Evolutionary conservation across 1,140 invertebrate species (phyloP).

Genomic region (Metaphire vulgaris): DNA sequence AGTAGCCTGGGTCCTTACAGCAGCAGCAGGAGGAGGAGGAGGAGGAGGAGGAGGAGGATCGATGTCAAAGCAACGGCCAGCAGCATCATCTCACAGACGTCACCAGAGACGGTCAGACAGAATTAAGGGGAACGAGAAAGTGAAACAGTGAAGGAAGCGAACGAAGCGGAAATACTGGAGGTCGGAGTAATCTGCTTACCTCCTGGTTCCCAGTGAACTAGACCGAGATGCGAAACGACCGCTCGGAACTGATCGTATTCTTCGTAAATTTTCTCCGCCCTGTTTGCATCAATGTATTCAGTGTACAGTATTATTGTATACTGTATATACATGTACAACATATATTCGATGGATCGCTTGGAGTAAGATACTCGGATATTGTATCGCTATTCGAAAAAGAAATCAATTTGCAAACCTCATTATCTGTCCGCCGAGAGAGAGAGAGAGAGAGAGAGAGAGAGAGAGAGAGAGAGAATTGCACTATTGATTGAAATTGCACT

Average conservation of each 20-base stretch:
- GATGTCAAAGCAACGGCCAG: neutral
- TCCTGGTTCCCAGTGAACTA: slow-evolving; percentile 28
- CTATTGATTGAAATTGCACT: too few relatives aligned
- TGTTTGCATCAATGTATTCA: neutral
- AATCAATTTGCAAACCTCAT: too few relatives aligned
- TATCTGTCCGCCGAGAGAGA: too few relatives aligned
- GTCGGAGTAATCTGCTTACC: neutral
- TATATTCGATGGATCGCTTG: too few relatives aligned
- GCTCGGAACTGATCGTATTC: slow-evolving; percentile 24
- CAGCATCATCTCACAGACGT: neutral
- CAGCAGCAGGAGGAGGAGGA: too few relatives aligned
- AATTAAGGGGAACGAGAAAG: too few relatives aligned
- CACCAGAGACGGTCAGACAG: neutral
- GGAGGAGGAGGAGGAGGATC: neutral
- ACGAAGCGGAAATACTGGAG: neutral
- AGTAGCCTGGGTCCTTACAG: too few relatives aligned
- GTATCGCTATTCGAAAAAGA: too few relatives aligned
- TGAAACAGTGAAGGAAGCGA: neutral
- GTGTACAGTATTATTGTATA: too few relatives aligned
- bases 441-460: neutral
- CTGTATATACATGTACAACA: too few relatives aligned
- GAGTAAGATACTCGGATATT: too few relatives aligned
- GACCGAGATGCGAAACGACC: slow-evolving; percentile 6
- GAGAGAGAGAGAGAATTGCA: too few relatives aligned
- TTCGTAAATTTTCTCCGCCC: slow-evolving; percentile 27